Base-by-base conservation (phyloP, 1,140 invertebrate genomes). In the Magallana gigas region DNA sequence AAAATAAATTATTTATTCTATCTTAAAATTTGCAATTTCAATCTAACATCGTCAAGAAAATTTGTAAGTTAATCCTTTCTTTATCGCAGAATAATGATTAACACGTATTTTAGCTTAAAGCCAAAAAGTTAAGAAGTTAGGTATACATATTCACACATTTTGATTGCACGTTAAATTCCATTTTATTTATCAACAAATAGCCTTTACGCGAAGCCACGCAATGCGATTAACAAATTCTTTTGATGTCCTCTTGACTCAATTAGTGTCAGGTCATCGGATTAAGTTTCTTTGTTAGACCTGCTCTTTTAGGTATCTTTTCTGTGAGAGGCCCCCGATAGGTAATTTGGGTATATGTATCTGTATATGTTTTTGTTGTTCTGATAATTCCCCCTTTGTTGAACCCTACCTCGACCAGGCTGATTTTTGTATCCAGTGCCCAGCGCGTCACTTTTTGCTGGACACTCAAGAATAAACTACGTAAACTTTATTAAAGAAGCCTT, bases 141-240 rank as follows among this genome's bases (percentile, higher is more conserved):
- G 60, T 62, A n/a, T n/a, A 62, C 60, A 62, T 62, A 62, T 62
- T 62, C 60, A 62, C 60, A 62, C 60, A 62, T 62, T 62, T 62
- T 62, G 14, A 16, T 14, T 14, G 5, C 14, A 62, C 18, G 60
- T 62, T 14, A 62, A 62, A 62, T 62, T 62, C 60, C 18, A n/a
- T 16, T 12, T 62, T 60, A 60, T 60, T 60, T 60, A 60, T 16
- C 16, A 8, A 60, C 59, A 60, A 60, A 60, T 60, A 60, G 18
- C 60, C 14, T 62, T 62, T 62, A 62, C 60, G 60, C 60, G 5
- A 62, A 62, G 60, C 60, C 60, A 62, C 60, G 60, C 60, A 62
- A 62, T 62, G 14, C 18, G 60, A 62, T 62, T 62, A 62, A 62
- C 14, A 62, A 62, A 16, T 16, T 62, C 60, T 18, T 62, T 14